Evolutionary conservation across 64 coral and sea anemone species (phyloP), one percentile per base, ranked within the genome.

Genomic region (Anthopleura sola): DNA sequence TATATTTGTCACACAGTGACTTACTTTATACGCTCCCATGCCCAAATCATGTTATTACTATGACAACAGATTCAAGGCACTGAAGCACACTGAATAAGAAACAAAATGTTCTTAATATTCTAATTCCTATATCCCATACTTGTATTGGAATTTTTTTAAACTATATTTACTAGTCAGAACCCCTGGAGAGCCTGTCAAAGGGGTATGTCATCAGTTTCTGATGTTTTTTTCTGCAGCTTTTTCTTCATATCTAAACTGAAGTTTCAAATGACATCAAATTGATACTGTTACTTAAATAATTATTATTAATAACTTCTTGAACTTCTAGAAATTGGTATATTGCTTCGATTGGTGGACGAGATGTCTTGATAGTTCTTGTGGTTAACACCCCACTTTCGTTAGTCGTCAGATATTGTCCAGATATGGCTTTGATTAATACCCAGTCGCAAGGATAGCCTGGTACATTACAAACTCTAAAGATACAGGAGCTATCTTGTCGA

Each of bases 1-100:
- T 53, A 53, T n/a, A n/a, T n/a, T 53, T 71, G 66, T 71, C 66
- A 71, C 66, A 71, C 29, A 71, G 66, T 71, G 66, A 71, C 66
- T 71, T 71, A 71, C 66, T 71, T 71, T 71, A 71, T 71, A 71
- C n/a, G 13, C 28, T 71, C 66, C 66, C 14, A 32, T 32, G 34
- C 66, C 29, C 14, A 71, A 71, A 71, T 16, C 66, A 71, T 71
- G 66, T 71, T 71, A 34, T 71, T 14, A 34, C n/a, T 71, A 32
- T 34, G 31, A 69, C 66, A 71, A 71, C 66, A 71, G 66, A 71
- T 71, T 34, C 66, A 71, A 71, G 29, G 66, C 66, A 71, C n/a
- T 34, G 31, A 71, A 71, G 66, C 28, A 71, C 66, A 71, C 28
- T 71, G 66, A 71, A 3, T 31, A 32, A 32, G 29, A 71, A 71